Evolutionary conservation across 2,113 vertebrate genomes (phyloP), one percentile per base, ranked within the genome.

Genomic region (Aegotheles bennettii): DNA sequence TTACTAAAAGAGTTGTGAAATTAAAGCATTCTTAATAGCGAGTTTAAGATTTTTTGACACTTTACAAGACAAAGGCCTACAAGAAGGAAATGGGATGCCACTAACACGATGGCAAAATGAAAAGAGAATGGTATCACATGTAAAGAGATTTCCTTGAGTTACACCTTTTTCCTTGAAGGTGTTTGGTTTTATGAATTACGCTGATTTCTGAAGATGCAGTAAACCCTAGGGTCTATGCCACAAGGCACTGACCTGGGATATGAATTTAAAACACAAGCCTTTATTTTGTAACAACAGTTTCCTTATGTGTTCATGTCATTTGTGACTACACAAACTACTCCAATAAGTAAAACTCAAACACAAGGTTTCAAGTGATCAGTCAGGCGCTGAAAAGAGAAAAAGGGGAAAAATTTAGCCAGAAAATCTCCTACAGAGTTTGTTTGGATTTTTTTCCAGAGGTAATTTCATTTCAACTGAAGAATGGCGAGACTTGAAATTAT

Each of bases 401-500:
- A 29, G 9, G 38, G 23, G 33, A 7, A 79, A 84, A 91, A 76
- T n/a, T 64, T 1, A 79, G 16, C 40, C 7, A 4, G 36, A 57
- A 88, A 90, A 84, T 5, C 16, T 68, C 57, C 38, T 53, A 50
- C 8, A 35, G 5, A 31, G 28, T 69, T 76, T 65, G 16, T 13
- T 60, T 54, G 24, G 23, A 21, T 31, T 45, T 59, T 50, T 14
- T 2, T 28, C 28, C 60, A 64, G 14, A 35, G 10, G 42, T 77
- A 59, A 84, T 71, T 77, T 78, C 38, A 84, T 54, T 90, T 85
- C 31, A 51, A 70, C 12, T 65, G 57, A 69, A 92, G 60, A 85
- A 89, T 35, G 10, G 6, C 74, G 10, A 67, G 7, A 63, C 16
- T 70, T 71, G 16, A 81, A 65, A 74, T 54, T 21, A 67, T 48